These are phyloP conservation scores for Plebejus anna DNA, from an alignment of 2,888 invertebrate genomes.

Conservation along the genomic window DNA sequence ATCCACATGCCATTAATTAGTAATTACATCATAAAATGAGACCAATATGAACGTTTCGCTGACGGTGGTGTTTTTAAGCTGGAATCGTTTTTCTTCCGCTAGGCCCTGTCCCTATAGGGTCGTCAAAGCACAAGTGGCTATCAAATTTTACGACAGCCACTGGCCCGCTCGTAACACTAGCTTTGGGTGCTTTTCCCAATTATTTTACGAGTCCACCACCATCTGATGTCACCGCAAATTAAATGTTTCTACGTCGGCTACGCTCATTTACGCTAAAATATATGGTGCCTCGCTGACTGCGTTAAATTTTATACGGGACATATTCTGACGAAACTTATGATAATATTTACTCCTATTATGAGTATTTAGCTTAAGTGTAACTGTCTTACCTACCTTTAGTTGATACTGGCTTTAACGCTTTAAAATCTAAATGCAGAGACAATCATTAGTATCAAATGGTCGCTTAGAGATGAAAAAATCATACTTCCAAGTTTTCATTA, in stretches of 20 bases:
- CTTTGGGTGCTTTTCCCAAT: conserved; percentile 60
- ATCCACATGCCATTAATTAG: not conserved
- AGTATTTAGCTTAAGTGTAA: not conserved
- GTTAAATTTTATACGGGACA: not conserved
- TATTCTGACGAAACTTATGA: not conserved
- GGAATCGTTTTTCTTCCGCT: conserved; percentile 23
- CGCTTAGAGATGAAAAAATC: too few species aligned
- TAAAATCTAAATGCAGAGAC: not conserved
- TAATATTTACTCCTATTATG: not conserved
- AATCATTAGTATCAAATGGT: not conserved
- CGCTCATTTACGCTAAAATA: conserved; percentile 11
- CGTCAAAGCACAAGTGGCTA: conserved; percentile 50
- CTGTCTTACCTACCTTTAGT: not conserved
- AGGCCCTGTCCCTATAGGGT: conserved; percentile 40
- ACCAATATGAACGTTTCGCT: not conserved
- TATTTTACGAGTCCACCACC: conserved; percentile 48
- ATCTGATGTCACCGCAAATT: conserved; percentile 24
- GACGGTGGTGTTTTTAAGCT: conserved; percentile 25
- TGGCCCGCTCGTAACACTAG: conserved; percentile 51
- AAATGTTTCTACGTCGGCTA: conserved; percentile 5
- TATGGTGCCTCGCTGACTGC: not conserved
- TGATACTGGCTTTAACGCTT: not conserved
- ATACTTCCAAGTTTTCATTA: too few species aligned
- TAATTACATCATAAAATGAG: not conserved
- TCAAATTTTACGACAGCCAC: conserved; percentile 65